Conservation (phyloP, 2,113 vertebrate genomes). For the Psilopsiagon aurifrons region DNA sequence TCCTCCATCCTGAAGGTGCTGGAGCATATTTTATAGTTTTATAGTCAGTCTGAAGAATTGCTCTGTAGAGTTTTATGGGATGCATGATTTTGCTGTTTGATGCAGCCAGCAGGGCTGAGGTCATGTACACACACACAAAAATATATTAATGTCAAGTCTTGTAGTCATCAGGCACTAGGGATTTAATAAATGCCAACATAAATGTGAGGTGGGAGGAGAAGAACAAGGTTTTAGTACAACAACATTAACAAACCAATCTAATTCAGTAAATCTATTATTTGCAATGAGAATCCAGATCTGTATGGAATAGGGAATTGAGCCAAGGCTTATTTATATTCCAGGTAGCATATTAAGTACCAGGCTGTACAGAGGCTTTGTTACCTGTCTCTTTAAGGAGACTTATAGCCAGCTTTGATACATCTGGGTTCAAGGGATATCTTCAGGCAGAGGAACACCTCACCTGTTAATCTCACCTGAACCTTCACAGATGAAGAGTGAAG, state of each 20-base stretch:
- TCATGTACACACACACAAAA: not conserved
- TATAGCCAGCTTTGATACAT: not conserved
- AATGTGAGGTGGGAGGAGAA: not conserved
- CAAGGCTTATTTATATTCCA: not conserved
- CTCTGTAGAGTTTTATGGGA: not conserved
- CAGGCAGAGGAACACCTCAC: not conserved
- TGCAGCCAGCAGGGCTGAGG: not conserved
- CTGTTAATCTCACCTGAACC: not conserved
- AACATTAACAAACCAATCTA: not conserved
- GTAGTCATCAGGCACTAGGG: not conserved
- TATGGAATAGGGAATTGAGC: not conserved
- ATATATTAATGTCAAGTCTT: not conserved
- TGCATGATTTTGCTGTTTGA: not conserved
- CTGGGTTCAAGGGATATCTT: not conserved
- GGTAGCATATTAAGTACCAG: not conserved
- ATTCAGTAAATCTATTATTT: not conserved
- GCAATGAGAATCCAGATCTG: not conserved
- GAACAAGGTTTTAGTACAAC: not conserved
- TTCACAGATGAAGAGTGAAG: not conserved
- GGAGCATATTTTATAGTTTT: not conserved
- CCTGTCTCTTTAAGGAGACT: not conserved
- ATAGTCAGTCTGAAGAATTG: not conserved
- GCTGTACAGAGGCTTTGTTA: not conserved
- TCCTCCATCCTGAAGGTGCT: not conserved
- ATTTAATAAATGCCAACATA: not conserved